Evolutionary conservation across 2,888 invertebrate genomes (phyloP), one percentile per base, ranked within the genome.

Genomic region (Drosophila rellima): DNA sequence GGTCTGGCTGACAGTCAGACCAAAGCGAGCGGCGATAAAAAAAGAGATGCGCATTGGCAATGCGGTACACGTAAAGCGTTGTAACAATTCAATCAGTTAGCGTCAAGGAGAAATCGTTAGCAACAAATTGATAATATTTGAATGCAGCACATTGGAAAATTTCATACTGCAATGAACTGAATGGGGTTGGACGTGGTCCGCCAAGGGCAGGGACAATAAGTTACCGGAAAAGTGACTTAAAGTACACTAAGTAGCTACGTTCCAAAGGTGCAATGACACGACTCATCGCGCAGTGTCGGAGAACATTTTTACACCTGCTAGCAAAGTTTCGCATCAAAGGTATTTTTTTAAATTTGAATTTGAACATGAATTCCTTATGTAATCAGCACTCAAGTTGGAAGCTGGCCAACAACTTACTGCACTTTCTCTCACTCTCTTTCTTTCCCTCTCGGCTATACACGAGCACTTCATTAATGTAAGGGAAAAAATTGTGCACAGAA

Each of bases 21-120:
- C 29, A 57, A 64, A 67, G 64, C 61, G 63, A 80, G 63, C 62
- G 51, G 37, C 63, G 33, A 70, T 51, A 59, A 57, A 62, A 50
- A 35, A 45, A 1, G 7, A 17, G 55, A 65, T 68, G 67, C 73
- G 74, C 74, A 82, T 74, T 85, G 80, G 51, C 51, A 52, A 85
- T 85, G 88, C 85, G 66, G 88, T 78, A 78, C 91, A 91, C 91
- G 91, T 91, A 91, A 82, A 86, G 51, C 81, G 87, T 80, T 89
- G 89, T 84, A 91, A 91, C 91, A 91, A 91, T 91, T 91, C 91
- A 91, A 91, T 91, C 91, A 90, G 91, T 87, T 89, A 90, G 91
- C 89, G 68, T 56, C 72, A 82, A 60, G 51, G 20, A 62, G 61
- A 67, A 80, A 78, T 71, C 71, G 78, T 77, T 71, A 73, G 75